Evolutionary conservation across 1,140 invertebrate species (phyloP), one percentile per base, ranked within the genome.

Genomic region (Lethrus apterus): DNA sequence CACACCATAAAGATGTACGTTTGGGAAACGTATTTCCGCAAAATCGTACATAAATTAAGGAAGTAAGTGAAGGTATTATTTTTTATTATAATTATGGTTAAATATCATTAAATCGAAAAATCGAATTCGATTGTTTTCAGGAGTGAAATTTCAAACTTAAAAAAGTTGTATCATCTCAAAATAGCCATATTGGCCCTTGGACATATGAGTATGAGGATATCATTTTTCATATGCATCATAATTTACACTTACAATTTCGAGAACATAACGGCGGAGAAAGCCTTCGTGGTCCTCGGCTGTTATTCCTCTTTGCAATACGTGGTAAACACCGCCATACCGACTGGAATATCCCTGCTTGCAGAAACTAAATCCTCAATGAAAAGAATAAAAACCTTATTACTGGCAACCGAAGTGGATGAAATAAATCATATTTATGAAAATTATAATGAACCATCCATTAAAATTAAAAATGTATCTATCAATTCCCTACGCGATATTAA

Each of bases 241-340:
- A 73, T 80, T 0, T 89, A 82, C 54, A 75, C 89, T 3, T 70
- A 83, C 0, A 66, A 79, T 10, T 75, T 75, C 0, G 71, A 76
- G 46, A 66, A 77, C 30, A 68, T 89, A 2, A 85, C 77, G 0
- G 83, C 89, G 0, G 77, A 87, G 40, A 84, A 78, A 63, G 80
- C 84, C 0, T 86, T 85, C 59, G 79, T 84, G 1, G 69, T 87
- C 3, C 81, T 81, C 1, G 78, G 81, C 0, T 84, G 82, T 54
- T 86, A 83, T 46, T 82, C 80, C 47, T 78, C 83, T 54, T 58
- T 87, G 4, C 77, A 82, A 21, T 75, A 79, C 47, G 81, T 79
- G 0, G 76, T 87, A 67, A 83, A 84, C 0, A 79, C 84, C 14
- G 83, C 80, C 52, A 78, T 86, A 51, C 81, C 83, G 0, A 68